Conservation (phyloP, 2,113 vertebrate species). For the Notechis scutatus region DNA sequence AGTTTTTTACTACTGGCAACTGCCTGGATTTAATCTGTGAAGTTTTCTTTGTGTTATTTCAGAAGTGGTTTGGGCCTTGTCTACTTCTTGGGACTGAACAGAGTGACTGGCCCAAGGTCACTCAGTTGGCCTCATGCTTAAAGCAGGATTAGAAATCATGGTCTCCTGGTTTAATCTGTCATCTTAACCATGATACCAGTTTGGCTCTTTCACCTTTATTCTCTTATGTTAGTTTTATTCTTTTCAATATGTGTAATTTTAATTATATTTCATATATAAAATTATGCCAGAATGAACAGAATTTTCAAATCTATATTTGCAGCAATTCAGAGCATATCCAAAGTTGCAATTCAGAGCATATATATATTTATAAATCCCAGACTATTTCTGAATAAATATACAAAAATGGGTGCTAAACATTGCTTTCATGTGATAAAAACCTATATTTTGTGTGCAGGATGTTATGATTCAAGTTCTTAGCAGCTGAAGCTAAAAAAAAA, state of each 20-base stretch:
- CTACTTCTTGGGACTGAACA: neutral
- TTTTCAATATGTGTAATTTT: neutral
- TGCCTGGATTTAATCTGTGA: neutral
- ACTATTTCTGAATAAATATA: neutral
- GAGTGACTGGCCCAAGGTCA: neutral
- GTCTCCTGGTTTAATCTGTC: neutral
- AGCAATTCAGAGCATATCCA: neutral
- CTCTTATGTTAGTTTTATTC: constrained; percentile 12
- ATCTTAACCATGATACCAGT: neutral
- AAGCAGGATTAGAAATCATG: neutral
- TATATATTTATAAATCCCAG: too few species aligned
- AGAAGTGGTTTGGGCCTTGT: neutral
- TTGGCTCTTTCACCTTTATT: neutral
- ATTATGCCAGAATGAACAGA: neutral
- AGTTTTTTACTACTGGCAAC: neutral
- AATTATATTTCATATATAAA: neutral
- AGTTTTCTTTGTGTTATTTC: neutral
- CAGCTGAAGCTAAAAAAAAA: neutral
- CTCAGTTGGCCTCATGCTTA: neutral
- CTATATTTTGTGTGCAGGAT: neutral
- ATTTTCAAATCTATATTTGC: neutral
- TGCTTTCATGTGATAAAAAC: neutral
- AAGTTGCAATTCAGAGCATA: too few species aligned
- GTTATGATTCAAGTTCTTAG: neutral
- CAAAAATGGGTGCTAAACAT: neutral